A percentile compares a stretch with the other conserved stretches of the same genome.
Conservation (phyloP, 2,888 invertebrate genomes). For the Ophion ellenae region DNA sequence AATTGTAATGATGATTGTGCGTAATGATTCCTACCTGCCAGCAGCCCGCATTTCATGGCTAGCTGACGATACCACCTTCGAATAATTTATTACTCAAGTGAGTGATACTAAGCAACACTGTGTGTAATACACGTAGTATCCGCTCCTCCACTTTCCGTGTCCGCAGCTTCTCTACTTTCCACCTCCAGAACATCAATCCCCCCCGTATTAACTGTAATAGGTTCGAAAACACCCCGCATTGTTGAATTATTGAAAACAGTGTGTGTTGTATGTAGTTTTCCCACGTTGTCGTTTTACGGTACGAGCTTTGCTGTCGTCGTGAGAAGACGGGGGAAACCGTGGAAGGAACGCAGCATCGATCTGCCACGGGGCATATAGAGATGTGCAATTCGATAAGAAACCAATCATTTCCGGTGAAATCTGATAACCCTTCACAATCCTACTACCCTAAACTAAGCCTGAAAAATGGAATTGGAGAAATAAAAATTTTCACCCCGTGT, state of each 20-base stretch:
- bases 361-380: no score
- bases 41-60: background rate
- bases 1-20: background rate
- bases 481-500: no score
- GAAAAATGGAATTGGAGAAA: no score
- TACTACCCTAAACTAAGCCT: no score
- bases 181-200: background rate
- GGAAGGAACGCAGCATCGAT: no score
- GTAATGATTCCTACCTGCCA: background rate
- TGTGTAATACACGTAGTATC: background rate
- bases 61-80: background rate
- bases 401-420: no score
- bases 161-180: background rate
- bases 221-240: background rate
- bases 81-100: background rate
- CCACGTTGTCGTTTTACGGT: no score
- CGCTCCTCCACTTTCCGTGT: background rate
- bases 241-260: background rate
- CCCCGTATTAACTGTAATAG: background rate
- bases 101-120: background rate
- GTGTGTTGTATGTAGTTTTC: no score
- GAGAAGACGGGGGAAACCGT: no score
- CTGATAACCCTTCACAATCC: no score
- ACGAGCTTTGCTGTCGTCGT: no score
- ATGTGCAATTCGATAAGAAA: no score